Conservation (phyloP, 2,113 vertebrate species). For the Neodontobutis hainanensis region DNA sequence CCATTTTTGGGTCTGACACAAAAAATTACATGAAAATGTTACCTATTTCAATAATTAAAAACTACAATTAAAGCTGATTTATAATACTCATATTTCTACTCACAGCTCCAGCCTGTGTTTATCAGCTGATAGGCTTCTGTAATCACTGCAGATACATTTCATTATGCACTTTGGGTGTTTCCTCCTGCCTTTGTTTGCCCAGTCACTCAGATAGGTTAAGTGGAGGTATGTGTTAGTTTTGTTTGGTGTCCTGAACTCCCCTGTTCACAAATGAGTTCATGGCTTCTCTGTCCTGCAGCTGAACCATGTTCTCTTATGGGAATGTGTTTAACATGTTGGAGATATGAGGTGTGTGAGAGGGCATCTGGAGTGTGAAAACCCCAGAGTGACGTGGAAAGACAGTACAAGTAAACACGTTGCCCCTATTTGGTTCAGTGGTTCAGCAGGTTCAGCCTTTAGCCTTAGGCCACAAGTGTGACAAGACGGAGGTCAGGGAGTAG, state of each 20-base stretch:
- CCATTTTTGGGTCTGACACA: no score
- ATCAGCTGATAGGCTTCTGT: conserved; percentile 36
- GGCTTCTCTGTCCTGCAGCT: conserved; percentile 52
- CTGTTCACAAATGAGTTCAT: conserved; percentile 19
- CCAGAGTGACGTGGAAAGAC: conserved; percentile 36
- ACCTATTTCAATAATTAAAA: no score
- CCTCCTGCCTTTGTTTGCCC: conserved; percentile 42
- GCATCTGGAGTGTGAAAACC: conserved; percentile 48
- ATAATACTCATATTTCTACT: not conserved
- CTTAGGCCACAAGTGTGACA: conserved; percentile 17
- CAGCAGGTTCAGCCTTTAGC: conserved; percentile 47
- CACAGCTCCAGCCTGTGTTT: not conserved
- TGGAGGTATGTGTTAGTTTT: conserved; percentile 37
- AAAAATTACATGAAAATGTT: no score
- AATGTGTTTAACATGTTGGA: conserved; percentile 27
- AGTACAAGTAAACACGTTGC: conserved; percentile 34
- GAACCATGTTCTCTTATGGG: conserved; percentile 51
- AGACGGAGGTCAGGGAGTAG: conserved; percentile 27
- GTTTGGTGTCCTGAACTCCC: not conserved
- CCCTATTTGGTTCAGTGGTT: conserved; percentile 27
- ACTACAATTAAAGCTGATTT: not conserved
- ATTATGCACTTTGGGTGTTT: conserved; percentile 31
- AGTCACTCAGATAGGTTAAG: conserved; percentile 49
- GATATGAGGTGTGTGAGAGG: conserved; percentile 53
- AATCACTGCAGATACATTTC: conserved; percentile 48